phyloP scores from a whole-genome alignment of 2,113 vertebrate species.

The Phasianus colchicus region DNA sequence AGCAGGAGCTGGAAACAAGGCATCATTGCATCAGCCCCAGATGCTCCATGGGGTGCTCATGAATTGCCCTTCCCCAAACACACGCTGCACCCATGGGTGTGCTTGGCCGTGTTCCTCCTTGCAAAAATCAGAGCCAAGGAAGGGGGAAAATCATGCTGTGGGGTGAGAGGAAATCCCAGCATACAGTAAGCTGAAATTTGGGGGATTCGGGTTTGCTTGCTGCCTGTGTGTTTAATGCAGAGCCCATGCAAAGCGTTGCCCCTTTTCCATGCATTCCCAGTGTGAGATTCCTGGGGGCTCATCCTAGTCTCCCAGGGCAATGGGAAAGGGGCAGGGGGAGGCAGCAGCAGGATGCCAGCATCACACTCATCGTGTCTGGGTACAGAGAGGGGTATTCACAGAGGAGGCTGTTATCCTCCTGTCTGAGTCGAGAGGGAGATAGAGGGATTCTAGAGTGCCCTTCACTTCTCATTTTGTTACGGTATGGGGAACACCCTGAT shows the following conservation, averaged over 20 bases:
- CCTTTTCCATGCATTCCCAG: background rate
- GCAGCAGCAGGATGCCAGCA: rapidly evolving
- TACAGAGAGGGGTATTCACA: background rate
- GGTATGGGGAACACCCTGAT: background rate
- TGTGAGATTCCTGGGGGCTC: background rate
- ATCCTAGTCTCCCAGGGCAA: rapidly evolving
- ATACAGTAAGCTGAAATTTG: background rate
- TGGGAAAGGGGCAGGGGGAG: background rate
- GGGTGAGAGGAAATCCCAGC: background rate
- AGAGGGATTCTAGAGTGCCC: background rate
- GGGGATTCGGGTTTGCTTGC: too few species aligned
- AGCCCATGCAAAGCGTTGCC: background rate
- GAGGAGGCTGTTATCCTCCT: background rate
- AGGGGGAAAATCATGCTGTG: background rate
- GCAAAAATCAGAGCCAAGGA: background rate
- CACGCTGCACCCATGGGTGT: background rate
- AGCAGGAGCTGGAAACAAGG: background rate
- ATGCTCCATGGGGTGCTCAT: background rate
- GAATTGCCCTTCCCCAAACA: background rate
- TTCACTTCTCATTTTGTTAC: background rate
- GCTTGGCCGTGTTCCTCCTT: background rate
- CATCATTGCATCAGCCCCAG: rapidly evolving
- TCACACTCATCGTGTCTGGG: rapidly evolving
- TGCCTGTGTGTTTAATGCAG: background rate
- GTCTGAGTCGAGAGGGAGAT: background rate